Evolutionary conservation across 2,797 vertebrate genomes (phyloP).

Genomic region (Lates japonicus): DNA sequence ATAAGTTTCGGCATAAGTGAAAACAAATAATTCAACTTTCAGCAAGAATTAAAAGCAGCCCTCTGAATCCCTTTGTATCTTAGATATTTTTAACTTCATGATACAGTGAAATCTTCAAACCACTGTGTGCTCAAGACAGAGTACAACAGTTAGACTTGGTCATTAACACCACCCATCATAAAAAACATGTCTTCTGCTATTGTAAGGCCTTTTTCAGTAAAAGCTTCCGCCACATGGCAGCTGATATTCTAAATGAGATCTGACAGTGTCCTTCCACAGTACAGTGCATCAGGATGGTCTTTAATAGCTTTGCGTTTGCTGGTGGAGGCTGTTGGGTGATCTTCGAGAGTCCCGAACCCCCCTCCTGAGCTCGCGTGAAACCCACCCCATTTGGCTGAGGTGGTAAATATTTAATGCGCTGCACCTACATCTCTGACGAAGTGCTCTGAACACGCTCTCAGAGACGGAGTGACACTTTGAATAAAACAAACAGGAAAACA

Average conservation of each 20-base stretch:
- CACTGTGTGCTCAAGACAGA: too few relatives aligned
- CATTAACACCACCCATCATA: slow-evolving; percentile 21
- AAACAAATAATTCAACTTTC: too few relatives aligned
- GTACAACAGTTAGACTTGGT: background rate
- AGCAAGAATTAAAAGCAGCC: too few relatives aligned
- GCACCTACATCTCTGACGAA: slow-evolving; percentile 74
- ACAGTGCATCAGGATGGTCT: slow-evolving; percentile 32
- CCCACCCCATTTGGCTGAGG: slow-evolving; percentile 71
- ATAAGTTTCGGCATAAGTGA: too few relatives aligned
- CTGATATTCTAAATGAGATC: slow-evolving; percentile 38
- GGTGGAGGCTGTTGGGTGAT: slow-evolving; percentile 52
- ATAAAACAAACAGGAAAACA: slow-evolving; percentile 81
- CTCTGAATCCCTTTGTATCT: background rate
- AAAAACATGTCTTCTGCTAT: slow-evolving; percentile 12
- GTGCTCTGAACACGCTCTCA: slow-evolving; percentile 73
- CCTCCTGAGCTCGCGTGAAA: slow-evolving; percentile 61
- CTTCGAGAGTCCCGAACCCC: slow-evolving; percentile 40
- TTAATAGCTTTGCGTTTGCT: slow-evolving; percentile 52
- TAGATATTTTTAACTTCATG: too few relatives aligned
- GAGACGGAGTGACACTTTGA: slow-evolving; percentile 80
- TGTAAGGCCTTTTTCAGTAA: slow-evolving; percentile 34
- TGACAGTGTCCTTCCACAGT: slow-evolving; percentile 35
- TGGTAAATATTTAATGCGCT: slow-evolving; percentile 78
- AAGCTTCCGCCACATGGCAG: slow-evolving; percentile 25
- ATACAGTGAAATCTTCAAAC: too few relatives aligned